Conservation (phyloP, 2,113 vertebrate genomes). For the Lasiurus cinereus region DNA sequence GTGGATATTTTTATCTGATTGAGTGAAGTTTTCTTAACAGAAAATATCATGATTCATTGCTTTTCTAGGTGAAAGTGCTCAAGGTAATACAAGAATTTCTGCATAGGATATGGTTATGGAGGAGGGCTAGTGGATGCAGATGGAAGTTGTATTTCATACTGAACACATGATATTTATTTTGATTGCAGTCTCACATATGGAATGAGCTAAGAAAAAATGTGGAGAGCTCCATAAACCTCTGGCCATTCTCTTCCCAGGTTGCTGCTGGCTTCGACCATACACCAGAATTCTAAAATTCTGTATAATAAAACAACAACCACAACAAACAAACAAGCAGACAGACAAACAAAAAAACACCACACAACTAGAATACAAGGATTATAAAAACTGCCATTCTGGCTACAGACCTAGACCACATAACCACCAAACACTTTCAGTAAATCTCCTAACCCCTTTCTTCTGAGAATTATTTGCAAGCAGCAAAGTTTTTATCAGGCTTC, state of each 20-base stretch:
- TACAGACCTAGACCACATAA: not conserved
- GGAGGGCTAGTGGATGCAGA: not conserved
- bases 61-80: not conserved
- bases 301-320: not conserved
- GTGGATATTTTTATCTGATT: not conserved
- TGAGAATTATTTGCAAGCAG: not conserved
- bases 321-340: no score
- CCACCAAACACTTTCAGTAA: not conserved
- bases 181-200: not conserved
- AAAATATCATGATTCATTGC: not conserved
- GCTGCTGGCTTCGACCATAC: not conserved
- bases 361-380: not conserved
- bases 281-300: not conserved
- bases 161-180: not conserved
- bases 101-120: not conserved
- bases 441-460: not conserved
- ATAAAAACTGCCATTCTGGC: not conserved
- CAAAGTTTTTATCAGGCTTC: not conserved
- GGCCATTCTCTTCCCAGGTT: not conserved
- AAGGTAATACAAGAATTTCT: not conserved
- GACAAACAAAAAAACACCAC: not conserved
- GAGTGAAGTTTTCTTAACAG: not conserved
- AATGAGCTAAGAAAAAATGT: not conserved
- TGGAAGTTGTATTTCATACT: not conserved
- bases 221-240: not conserved